A percentile compares a stretch with the other conserved stretches of the same genome.
These are phyloP conservation scores for Cryptoblepharus egeriae DNA, from an alignment of 2,797 vertebrate species.

Conservation along the genomic window DNA sequence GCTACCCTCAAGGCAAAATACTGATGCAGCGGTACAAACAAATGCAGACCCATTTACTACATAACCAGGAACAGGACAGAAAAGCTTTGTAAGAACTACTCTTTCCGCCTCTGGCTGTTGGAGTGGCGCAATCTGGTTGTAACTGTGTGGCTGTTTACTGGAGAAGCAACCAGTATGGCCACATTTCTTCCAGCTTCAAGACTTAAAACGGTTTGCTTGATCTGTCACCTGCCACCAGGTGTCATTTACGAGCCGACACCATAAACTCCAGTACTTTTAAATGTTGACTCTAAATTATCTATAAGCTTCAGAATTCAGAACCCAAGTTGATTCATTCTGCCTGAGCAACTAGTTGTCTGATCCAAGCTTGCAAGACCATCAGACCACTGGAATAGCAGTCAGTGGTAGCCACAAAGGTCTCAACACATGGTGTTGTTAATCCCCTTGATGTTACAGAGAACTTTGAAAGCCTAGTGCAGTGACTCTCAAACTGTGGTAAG, in stretches of 20 bases:
- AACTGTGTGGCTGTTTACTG: neutral
- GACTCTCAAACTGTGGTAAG: no score
- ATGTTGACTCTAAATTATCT: neutral
- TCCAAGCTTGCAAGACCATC: neutral
- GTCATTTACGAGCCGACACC: neutral
- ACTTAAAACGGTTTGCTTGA: neutral
- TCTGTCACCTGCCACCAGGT: neutral
- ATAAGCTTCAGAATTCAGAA: neutral
- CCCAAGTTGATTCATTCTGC: neutral
- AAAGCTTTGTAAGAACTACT: neutral
- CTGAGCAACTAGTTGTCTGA: neutral
- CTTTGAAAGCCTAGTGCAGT: neutral
- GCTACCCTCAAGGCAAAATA: neutral
- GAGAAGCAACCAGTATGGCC: neutral
- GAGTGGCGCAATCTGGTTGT: neutral
- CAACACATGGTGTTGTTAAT: neutral
- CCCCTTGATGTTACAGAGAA: neutral
- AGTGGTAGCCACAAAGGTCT: neutral
- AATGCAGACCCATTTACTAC: neutral
- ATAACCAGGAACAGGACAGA: neutral
- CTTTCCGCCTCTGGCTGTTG: neutral
- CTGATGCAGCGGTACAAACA: neutral
- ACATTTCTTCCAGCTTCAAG: neutral
- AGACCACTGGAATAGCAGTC: neutral
- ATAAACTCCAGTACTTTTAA: neutral